Percentiles rank a stretch among this genome's conserved stretches.
Conservation (phyloP, 2,113 vertebrate genomes). For the Clarias magur region DNA sequence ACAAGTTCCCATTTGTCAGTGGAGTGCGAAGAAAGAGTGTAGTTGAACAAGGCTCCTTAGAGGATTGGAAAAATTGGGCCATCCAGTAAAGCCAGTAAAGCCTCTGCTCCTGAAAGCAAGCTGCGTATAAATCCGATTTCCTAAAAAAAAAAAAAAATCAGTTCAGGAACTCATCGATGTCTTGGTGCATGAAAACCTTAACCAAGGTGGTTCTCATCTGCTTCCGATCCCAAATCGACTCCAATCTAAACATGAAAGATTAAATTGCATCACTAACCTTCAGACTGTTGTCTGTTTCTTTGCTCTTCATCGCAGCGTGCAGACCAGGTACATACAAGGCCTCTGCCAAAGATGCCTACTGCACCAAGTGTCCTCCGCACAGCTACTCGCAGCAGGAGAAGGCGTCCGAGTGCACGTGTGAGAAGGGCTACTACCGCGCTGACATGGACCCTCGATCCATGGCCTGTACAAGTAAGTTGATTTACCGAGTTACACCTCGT, state of each 20-base stretch:
- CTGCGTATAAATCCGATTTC: not conserved
- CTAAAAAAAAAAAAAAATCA: not conserved
- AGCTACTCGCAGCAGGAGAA: constrained; percentile 77
- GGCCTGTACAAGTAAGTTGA: constrained; percentile 79
- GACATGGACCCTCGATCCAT: constrained; percentile 75
- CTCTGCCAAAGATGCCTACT: constrained; percentile 75
- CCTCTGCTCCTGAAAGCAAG: not conserved
- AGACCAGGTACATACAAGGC: constrained; percentile 79
- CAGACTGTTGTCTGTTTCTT: not conserved
- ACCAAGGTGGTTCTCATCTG: not conserved
- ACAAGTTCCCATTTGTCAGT: not conserved
- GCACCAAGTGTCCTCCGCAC: constrained; percentile 79
- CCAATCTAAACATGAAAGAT: not conserved
- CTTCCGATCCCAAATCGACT: not conserved
- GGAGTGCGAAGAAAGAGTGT: not conserved
- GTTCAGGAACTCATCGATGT: constrained; percentile 18
- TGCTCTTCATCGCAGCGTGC: constrained; percentile 68
- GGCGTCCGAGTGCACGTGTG: constrained; percentile 74
- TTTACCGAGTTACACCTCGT: not conserved
- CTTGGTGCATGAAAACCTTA: constrained; percentile 18
- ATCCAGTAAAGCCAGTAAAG: constrained; percentile 41
- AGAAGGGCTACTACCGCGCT: constrained; percentile 75
- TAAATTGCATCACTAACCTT: not conserved
- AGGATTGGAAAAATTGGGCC: constrained; percentile 50
- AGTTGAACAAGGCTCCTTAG: constrained; percentile 27